Base-by-base conservation (phyloP, 1,140 invertebrate genomes). In the Drosophila insularis region DNA sequence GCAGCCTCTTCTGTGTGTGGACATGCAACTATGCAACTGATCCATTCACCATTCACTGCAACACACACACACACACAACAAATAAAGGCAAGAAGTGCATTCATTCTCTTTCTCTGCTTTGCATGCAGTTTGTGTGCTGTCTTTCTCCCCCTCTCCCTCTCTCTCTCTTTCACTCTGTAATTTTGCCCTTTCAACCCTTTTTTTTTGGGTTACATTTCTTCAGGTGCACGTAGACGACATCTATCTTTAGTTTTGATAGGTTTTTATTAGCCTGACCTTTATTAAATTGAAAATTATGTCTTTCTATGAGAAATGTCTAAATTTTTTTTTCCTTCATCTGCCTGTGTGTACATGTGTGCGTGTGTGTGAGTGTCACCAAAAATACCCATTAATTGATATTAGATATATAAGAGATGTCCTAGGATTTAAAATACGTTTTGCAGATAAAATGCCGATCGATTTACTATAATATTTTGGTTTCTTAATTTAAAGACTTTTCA, bases 241-340 rank as follows among this genome's bases (percentile, higher is more conserved):
- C 72, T 82, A 86, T 87, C 75, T 79, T 79, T 13, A 81, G 71
- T 86, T 87, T 87, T 89, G 76, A 89, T 87, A 89, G 80, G 72
- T 76, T 87, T 86, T 87, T 87, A 87, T 81, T 87, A 75, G 68
- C 65, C 73, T 81, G 78, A 70, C 78, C 82, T 87, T 86, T 86
- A 86, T 86, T 89, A 87, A 87, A 86, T 86, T 86, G 71, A 86
- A 87, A 86, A 86, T 86, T 86, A 86, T 86, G 82, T 87, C 81
- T 86, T 87, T 86, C 82, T 86, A 87, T 86, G 82, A 87, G 81
- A 85, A 85, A 85, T 85, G 81, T 86, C 84, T 77, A 72, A 78
- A 87, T 77, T 58, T 56, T 59, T 58, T 50, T 50, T 7, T 46
- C 46, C 14, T 60, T 56, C 27, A 14, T 10, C 35, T 59, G 7